Percentiles rank a stretch among this genome's conserved stretches.
Conservation (phyloP, 2,888 invertebrate genomes). For the Lasioglossum vierecki region DNA sequence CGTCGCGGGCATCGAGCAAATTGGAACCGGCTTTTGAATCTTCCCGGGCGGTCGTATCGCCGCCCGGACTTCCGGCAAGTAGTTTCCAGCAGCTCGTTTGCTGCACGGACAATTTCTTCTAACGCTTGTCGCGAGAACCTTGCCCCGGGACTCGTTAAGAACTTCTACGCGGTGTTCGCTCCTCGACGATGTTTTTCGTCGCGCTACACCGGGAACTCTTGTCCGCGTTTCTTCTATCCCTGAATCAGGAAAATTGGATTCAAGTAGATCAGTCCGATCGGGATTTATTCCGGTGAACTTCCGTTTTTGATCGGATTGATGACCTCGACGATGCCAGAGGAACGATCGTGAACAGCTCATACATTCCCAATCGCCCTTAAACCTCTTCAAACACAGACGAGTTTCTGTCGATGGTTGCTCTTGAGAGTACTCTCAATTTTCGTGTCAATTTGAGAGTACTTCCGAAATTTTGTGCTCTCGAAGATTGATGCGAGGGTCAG, state of each 20-base stretch:
- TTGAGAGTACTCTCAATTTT: no score
- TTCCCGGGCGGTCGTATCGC: not conserved
- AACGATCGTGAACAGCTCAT: not conserved
- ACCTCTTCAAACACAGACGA: no score
- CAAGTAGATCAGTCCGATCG: not conserved
- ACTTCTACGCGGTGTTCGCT: not conserved
- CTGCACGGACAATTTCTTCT: not conserved
- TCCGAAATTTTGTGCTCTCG: no score
- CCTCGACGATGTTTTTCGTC: not conserved
- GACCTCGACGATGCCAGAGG: not conserved
- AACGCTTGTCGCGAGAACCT: not conserved
- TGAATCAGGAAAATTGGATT: not conserved
- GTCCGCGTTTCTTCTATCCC: not conserved
- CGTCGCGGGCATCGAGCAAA: conserved; percentile 4
- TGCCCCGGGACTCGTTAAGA: conserved; percentile 2
- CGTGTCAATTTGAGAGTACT: no score
- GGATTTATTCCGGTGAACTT: not conserved
- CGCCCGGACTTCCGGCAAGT: not conserved
- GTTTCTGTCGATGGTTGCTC: no score
- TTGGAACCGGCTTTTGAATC: conserved; percentile 19
- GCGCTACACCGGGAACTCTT: not conserved
- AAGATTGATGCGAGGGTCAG: no score
- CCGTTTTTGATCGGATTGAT: not conserved
- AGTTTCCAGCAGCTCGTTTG: not conserved
- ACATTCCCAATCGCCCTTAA: not conserved